These are phyloP conservation scores for Maconellicoccus hirsutus DNA, from an alignment of 1,140 invertebrate genomes.

Conservation along the genomic window DNA sequence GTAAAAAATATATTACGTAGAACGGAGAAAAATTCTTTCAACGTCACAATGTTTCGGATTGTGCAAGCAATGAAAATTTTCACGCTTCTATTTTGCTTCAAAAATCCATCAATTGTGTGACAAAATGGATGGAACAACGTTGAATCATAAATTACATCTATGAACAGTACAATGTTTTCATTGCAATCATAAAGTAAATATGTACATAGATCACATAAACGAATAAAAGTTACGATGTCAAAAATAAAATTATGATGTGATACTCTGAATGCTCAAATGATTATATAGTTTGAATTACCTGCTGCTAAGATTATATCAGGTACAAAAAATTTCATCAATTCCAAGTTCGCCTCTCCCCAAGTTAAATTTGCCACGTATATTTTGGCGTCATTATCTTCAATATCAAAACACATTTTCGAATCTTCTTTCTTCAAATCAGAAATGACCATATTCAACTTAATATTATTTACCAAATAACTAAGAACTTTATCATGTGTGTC, in stretches of 20 bases:
- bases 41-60: background rate
- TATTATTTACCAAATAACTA: constrained; percentile 15
- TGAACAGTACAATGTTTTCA: no score
- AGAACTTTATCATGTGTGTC: constrained; percentile 43
- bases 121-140: constrained; percentile 2
- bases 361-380: background rate
- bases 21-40: background rate
- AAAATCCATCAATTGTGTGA: background rate
- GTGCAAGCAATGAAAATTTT: background rate
- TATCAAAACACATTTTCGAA: no score
- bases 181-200: no score
- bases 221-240: no score
- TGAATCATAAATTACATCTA: constrained; percentile 24
- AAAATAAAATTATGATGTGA: no score
- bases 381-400: background rate
- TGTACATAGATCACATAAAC: background rate
- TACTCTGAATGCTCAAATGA: background rate
- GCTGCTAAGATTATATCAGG: constrained; percentile 21
- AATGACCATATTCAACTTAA: constrained; percentile 14
- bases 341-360: background rate
- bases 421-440: no score
- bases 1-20: background rate
- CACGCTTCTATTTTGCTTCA: background rate
- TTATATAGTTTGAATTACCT: background rate
- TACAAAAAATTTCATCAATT: background rate